Evolutionary conservation across 2,797 vertebrate genomes (phyloP).

Genomic region (Syncerus caffer): DNA sequence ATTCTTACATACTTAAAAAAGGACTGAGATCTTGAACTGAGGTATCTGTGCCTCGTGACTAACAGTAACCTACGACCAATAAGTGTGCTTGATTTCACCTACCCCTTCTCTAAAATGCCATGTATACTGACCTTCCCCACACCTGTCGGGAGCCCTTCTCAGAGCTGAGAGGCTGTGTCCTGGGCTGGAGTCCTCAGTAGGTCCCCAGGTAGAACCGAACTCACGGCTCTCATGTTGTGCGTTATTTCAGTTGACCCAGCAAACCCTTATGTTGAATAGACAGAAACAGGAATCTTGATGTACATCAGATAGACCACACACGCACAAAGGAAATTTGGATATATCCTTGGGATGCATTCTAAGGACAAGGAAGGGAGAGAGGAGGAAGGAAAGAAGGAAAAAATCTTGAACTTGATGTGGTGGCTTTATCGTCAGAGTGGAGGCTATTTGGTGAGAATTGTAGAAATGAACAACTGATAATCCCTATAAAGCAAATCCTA

Average conservation of each 20-base stretch:
- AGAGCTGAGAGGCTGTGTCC: not conserved
- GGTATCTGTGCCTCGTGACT: not conserved
- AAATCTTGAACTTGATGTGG: too few species aligned
- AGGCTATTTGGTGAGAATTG: not conserved
- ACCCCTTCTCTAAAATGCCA: not conserved
- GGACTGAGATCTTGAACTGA: not conserved
- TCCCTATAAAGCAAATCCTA: accelerated
- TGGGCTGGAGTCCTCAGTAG: not conserved
- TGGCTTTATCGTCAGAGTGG: not conserved
- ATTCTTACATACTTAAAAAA: not conserved
- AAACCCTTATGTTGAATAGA: too few species aligned
- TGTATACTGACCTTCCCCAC: not conserved
- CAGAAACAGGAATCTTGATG: not conserved
- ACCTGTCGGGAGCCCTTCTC: not conserved
- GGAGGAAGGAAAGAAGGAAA: not conserved
- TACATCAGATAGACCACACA: not conserved
- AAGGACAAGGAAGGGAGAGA: not conserved
- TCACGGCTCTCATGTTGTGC: not conserved
- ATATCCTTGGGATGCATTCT: not conserved
- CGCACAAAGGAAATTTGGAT: accelerated
- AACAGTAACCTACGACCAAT: not conserved
- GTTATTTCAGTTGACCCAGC: not conserved
- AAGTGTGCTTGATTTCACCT: not conserved
- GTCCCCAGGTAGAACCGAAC: not conserved
- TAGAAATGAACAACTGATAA: accelerated